Evolutionary conservation across 1,140 invertebrate genomes (phyloP).

Genomic region (Lordiphosa stackelbergi): DNA sequence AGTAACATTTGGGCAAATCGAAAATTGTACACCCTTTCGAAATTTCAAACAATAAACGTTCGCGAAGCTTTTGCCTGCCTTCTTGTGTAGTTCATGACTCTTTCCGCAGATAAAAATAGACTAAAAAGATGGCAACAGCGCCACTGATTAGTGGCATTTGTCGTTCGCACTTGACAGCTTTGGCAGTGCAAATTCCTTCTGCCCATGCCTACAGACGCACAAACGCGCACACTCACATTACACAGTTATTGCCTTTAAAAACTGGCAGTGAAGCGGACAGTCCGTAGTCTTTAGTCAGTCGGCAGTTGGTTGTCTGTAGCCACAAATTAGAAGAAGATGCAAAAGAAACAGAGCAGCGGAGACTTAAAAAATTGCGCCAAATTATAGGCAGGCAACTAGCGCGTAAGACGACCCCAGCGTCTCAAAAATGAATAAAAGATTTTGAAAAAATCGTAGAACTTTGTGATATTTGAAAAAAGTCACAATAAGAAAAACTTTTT

Average conservation of each 20-base stretch:
- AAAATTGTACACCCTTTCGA: not conserved
- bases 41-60: not conserved
- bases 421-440: too few relatives aligned
- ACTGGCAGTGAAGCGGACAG: slow-evolving; percentile 36
- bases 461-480: too few relatives aligned
- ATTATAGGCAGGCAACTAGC: slow-evolving; percentile 31
- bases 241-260: slow-evolving; percentile 46
- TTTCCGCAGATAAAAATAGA: slow-evolving; percentile 67
- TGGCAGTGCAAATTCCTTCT: slow-evolving; percentile 19
- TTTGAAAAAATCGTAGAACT: too few relatives aligned
- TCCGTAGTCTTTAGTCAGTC: slow-evolving; percentile 22
- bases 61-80: not conserved
- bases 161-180: slow-evolving; percentile 61
- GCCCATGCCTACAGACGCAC: not conserved
- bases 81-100: slow-evolving; percentile 48
- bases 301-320: slow-evolving; percentile 27
- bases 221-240: not conserved
- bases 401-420: slow-evolving; percentile 29
- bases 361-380: slow-evolving; percentile 66
- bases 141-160: slow-evolving; percentile 68
- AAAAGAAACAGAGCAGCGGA: slow-evolving; percentile 5
- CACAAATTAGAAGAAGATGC: slow-evolving; percentile 1
- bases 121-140: slow-evolving; percentile 23
- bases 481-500: too few relatives aligned
- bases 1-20: not conserved